Evolutionary conservation across 2,113 vertebrate genomes (phyloP).

Genomic region (Cygnus buccinator): DNA sequence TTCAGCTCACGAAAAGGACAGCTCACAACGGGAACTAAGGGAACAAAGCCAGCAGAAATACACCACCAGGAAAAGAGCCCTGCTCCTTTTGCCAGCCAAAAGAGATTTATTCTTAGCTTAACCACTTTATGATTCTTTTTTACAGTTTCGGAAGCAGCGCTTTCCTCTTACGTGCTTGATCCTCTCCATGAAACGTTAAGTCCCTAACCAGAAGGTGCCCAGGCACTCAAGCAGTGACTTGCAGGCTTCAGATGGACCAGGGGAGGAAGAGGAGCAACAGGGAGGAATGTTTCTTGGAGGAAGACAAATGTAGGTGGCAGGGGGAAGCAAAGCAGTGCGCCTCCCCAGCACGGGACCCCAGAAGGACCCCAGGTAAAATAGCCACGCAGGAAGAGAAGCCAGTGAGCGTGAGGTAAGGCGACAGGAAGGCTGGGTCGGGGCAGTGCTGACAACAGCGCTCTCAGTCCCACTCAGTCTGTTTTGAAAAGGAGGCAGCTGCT

Average conservation of each 20-base stretch:
- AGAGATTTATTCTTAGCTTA: background rate
- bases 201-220: background rate
- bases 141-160: background rate
- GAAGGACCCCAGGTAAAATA: background rate
- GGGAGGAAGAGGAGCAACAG: background rate
- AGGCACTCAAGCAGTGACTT: background rate
- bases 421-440: background rate
- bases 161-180: background rate
- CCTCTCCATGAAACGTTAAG: background rate
- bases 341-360: background rate
- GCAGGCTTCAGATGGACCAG: background rate
- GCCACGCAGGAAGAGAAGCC: background rate
- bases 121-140: background rate
- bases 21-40: background rate
- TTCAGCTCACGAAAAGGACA: background rate
- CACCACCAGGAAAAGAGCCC: background rate
- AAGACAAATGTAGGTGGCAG: background rate
- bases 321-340: background rate
- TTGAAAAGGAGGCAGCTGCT: slow-evolving; percentile 17
- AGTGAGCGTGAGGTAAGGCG: background rate
- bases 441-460: background rate
- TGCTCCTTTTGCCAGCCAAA: background rate
- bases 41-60: background rate
- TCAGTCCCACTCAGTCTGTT: background rate
- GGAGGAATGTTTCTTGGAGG: background rate